phyloP scores from a whole-genome alignment of 2,888 invertebrate genomes.

The Caenorhabditis angaria region DNA sequence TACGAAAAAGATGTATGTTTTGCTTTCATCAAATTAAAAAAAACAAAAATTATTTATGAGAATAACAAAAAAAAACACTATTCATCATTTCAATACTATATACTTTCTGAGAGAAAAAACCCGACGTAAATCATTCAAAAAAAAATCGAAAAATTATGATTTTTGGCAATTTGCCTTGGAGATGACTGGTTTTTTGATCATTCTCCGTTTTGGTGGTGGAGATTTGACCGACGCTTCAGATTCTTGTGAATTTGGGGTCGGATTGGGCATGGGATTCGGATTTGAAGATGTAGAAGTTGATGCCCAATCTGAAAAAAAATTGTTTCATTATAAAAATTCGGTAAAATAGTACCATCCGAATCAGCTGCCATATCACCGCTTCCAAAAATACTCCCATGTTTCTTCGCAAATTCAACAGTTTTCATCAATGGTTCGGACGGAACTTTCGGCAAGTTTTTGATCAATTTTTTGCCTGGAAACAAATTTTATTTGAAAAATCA shows the following conservation, averaged over 20 bases:
- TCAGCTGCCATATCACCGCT: slow-evolving; percentile 38
- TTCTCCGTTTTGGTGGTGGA: not conserved
- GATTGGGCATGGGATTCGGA: no score
- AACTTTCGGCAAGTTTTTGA: not conserved
- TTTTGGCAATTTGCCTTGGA: slow-evolving; percentile 1
- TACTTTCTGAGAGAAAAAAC: not conserved
- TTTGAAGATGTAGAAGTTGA: no score
- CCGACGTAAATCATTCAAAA: no score
- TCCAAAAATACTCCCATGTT: slow-evolving; percentile 16
- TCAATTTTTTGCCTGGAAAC: not conserved
- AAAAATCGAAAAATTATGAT: no score
- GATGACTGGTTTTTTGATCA: slow-evolving; percentile 5
- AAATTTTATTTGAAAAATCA: not conserved
- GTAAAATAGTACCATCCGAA: slow-evolving; percentile 9
- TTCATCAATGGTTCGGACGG: not conserved
- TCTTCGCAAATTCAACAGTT: slow-evolving; percentile 16
- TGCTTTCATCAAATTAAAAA: no score
- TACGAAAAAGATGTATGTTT: no score
- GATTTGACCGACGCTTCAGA: not conserved
- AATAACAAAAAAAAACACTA: not conserved
- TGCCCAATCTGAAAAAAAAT: not conserved
- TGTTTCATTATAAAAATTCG: not conserved
- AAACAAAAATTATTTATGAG: not conserved
- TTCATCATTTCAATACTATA: not conserved
- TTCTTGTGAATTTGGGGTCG: not conserved